Evolutionary conservation across 2,888 invertebrate genomes (phyloP).

Genomic region (Drosophila infuscata): DNA sequence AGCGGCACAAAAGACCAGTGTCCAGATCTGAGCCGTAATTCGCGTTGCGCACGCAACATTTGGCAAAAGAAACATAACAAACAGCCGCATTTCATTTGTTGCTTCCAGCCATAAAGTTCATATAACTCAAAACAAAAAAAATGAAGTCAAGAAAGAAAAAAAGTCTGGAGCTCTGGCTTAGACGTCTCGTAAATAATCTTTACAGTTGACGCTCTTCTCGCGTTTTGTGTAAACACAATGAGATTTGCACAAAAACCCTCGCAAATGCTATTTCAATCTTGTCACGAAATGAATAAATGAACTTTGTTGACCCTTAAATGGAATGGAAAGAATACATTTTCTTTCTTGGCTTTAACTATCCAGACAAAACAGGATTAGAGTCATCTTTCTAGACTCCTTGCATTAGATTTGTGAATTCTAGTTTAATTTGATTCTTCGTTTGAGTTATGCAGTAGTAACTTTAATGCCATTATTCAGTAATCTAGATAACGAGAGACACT

Average conservation of each 20-base stretch:
- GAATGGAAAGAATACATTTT: background rate
- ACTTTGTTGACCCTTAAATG: background rate
- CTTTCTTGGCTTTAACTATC: background rate
- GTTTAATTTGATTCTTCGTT: background rate
- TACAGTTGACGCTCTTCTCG: constrained; percentile 20
- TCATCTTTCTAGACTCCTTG: no score
- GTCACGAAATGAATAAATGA: background rate
- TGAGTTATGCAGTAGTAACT: background rate
- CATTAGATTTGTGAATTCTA: background rate
- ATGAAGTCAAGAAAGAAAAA: background rate
- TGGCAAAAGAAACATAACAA: constrained; percentile 24
- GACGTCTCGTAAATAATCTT: constrained; percentile 61
- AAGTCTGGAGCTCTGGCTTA: constrained; percentile 10
- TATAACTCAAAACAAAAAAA: constrained; percentile 12
- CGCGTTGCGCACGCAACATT: constrained; percentile 64
- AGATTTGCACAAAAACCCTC: background rate
- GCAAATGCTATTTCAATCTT: background rate
- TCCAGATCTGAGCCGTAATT: constrained; percentile 60
- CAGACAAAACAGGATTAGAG: background rate
- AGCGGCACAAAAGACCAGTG: constrained; percentile 19
- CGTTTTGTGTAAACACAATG: constrained; percentile 9
- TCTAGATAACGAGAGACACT: background rate
- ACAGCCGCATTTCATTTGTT: constrained; percentile 58
- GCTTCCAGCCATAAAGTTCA: constrained; percentile 47
- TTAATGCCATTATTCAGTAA: background rate